Evolutionary conservation across 2,888 invertebrate genomes (phyloP).

Genomic region (Drosophila limbata): DNA sequence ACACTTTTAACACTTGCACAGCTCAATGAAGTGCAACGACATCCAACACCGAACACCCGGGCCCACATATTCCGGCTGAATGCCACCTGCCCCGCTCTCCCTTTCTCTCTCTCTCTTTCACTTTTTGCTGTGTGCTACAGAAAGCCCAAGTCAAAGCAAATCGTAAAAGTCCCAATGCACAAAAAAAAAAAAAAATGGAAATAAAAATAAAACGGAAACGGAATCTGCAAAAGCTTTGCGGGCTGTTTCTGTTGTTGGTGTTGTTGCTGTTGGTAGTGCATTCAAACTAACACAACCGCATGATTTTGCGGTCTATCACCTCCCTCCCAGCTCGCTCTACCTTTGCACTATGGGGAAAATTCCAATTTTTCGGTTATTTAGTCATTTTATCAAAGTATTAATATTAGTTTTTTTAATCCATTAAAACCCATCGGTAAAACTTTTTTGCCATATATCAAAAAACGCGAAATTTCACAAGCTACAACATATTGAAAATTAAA

Average conservation of each 20-base stretch:
- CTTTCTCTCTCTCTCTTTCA: no score
- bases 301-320: slow-evolving; percentile 65
- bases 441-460: no score
- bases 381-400: no score
- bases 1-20: slow-evolving; percentile 79
- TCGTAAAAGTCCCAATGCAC: slow-evolving; percentile 48
- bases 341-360: no score
- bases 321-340: background rate
- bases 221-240: slow-evolving; percentile 62
- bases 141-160: slow-evolving; percentile 55
- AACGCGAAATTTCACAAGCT: no score
- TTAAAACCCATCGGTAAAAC: no score
- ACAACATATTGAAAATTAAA: no score
- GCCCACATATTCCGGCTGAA: slow-evolving; percentile 33
- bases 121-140: slow-evolving; percentile 23
- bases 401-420: no score
- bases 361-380: no score
- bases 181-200: slow-evolving; percentile 5
- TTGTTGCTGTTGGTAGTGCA: slow-evolving; percentile 48
- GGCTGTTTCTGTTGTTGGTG: slow-evolving; percentile 17
- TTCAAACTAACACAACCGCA: slow-evolving; percentile 66
- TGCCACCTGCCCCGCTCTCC: background rate
- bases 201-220: slow-evolving; percentile 53
- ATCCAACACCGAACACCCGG: slow-evolving; percentile 24
- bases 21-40: slow-evolving; percentile 76